Evolutionary conservation across 2,888 invertebrate species (phyloP).

Genomic region (Drosophila emarginata): DNA sequence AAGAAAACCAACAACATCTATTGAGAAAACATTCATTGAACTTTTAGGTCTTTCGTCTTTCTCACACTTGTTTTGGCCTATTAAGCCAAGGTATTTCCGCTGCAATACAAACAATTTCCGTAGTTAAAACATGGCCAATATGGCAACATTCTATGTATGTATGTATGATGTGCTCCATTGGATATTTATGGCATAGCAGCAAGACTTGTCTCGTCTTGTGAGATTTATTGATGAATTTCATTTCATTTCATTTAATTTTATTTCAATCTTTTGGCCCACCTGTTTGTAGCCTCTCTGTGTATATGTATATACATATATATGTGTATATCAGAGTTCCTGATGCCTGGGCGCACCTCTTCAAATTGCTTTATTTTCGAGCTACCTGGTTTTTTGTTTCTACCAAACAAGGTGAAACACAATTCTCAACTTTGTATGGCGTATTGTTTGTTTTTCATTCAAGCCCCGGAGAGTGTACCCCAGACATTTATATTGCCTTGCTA

Average conservation of each 20-base stretch:
- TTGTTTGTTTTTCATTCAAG: slow-evolving; percentile 54
- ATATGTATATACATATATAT: too few species aligned
- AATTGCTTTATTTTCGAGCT: slow-evolving; percentile 62
- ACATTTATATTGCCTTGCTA: slow-evolving; percentile 57
- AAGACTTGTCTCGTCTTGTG: slow-evolving; percentile 37
- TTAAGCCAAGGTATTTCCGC: slow-evolving; percentile 63
- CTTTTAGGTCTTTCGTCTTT: slow-evolving; percentile 30
- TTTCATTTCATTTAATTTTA: slow-evolving; percentile 63
- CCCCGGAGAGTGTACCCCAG: slow-evolving; percentile 10
- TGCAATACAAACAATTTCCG: slow-evolving; percentile 68
- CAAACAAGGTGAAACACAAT: slow-evolving; percentile 44
- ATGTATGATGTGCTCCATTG: slow-evolving; percentile 40
- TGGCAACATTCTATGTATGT: slow-evolving; percentile 9
- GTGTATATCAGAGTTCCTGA: background rate
- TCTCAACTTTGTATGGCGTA: slow-evolving; percentile 50
- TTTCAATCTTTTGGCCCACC: slow-evolving; percentile 4
- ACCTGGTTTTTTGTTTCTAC: slow-evolving; percentile 8
- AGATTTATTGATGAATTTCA: slow-evolving; percentile 76
- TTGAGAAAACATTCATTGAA: slow-evolving; percentile 57
- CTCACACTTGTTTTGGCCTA: slow-evolving; percentile 32
- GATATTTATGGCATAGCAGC: slow-evolving; percentile 56
- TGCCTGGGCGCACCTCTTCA: slow-evolving; percentile 45
- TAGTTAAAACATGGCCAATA: slow-evolving; percentile 41
- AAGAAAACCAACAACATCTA: slow-evolving; percentile 25
- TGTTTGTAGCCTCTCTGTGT: background rate